Evolutionary conservation across 2,113 vertebrate genomes (phyloP), one percentile per base, ranked within the genome.

Genomic region (Gallinago undulata): DNA sequence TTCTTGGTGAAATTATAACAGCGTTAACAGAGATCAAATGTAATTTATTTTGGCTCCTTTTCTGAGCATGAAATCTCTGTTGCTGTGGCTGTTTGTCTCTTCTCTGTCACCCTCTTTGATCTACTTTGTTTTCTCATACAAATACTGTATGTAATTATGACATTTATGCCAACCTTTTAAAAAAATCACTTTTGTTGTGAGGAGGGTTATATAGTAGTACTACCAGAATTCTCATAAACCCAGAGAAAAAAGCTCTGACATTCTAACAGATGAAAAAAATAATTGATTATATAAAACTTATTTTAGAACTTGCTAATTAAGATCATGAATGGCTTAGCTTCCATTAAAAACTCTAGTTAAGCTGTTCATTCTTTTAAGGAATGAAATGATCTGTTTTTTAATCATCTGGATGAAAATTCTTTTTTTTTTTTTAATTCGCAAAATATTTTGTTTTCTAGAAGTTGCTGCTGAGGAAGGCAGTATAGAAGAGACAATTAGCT

Each of bases 131-230:
- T 95, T 92, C 88, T 94, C 51, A 95, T 92, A 95, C 92, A 96
- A 89, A 95, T 92, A 90, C 60, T 87, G 92, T 94, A 72, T 97
- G 96, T 97, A 96, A 96, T 95, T 90, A 92, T 96, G 96, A 96
- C 95, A 96, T 79, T 96, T 93, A 96, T 95, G 96, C 88, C 96
- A 97, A 45, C 79, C 69, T 90, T 94, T 89, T 93, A 96, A 94
- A 96, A 94, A 95, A 94, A 96, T 94, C 85, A 87, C 84, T 96
- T 79, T 87, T 96, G 93, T 94, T 96, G 91, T 89, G 77, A 89
- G 77, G 89, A 88, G 48, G 30, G 47, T 90, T 95, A 93, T 76
- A 81, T 60, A 90, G 79, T 91, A 90, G n/a, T 92, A 90, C 35
- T 94, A 94, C 72, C 60, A 96, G 92, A 48, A 69, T 96, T 92